Conservation (phyloP, 2,113 vertebrate species). For the Galeopterus variegatus region DNA sequence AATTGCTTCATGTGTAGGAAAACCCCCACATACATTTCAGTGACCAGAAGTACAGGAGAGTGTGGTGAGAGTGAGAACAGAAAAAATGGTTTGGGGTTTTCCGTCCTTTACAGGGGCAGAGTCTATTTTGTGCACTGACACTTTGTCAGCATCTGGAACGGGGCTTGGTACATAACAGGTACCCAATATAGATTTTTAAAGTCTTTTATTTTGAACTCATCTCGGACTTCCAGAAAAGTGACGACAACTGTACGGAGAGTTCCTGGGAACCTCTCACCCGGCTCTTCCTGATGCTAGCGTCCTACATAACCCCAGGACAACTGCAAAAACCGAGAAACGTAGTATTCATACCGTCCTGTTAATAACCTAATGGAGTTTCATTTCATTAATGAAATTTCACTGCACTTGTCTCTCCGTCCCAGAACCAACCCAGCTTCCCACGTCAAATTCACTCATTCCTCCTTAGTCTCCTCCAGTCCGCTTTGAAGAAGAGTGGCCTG, state of each 20-base stretch:
- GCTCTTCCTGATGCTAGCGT: background rate
- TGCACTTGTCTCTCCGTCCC: background rate
- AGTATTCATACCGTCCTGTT: background rate
- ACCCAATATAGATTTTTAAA: background rate
- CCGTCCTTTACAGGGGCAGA: background rate
- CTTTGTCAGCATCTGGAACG: too few relatives aligned
- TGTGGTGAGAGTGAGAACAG: background rate
- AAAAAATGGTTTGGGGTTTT: background rate
- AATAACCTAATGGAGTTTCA: background rate
- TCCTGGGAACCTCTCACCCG: background rate
- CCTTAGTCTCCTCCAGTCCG: fast-evolving
- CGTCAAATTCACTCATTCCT: fast-evolving
- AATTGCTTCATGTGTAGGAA: background rate
- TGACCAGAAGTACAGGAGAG: background rate
- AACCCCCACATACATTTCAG: background rate
- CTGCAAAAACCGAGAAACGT: background rate
- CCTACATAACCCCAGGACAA: background rate
- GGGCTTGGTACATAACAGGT: background rate
- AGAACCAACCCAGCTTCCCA: background rate
- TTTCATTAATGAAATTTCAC: background rate
- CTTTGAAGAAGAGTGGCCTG: background rate
- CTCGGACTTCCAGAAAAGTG: background rate
- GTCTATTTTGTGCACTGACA: too few relatives aligned
- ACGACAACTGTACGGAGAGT: background rate
- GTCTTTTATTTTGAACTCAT: background rate